These are phyloP conservation scores for Psophia crepitans DNA, from an alignment of 2,113 vertebrate species.

Conservation along the genomic window DNA sequence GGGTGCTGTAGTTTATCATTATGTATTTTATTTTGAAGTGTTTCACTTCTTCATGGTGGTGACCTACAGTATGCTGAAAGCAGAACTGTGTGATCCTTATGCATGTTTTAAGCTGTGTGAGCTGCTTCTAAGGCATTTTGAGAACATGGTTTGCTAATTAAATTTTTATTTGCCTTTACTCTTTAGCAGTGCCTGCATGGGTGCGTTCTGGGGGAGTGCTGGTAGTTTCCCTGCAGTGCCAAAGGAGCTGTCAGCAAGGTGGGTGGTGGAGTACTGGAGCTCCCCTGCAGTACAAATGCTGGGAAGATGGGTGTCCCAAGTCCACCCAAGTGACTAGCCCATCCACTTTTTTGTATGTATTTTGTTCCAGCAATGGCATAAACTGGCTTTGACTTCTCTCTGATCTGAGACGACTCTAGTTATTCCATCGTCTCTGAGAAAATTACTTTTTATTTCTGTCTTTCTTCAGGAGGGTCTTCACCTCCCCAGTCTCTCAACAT, in stretches of 20 bases:
- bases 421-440: neutral
- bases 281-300: neutral
- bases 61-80: neutral
- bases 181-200: neutral
- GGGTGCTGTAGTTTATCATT: neutral
- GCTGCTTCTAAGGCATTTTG: neutral
- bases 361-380: neutral
- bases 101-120: neutral
- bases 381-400: neutral
- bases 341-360: neutral
- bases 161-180: neutral
- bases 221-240: neutral
- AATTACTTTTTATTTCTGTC: neutral
- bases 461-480: neutral
- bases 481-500: neutral
- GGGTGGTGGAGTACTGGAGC: neutral
- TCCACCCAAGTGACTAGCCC: neutral
- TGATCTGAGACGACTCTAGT: neutral
- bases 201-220: neutral
- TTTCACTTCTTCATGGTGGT: conserved; percentile 10
- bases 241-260: neutral
- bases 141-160: neutral
- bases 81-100: neutral
- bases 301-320: neutral
- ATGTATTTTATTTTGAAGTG: neutral